Base-by-base conservation (phyloP, 1,140 invertebrate genomes). In the Hormaphis cornu region DNA sequence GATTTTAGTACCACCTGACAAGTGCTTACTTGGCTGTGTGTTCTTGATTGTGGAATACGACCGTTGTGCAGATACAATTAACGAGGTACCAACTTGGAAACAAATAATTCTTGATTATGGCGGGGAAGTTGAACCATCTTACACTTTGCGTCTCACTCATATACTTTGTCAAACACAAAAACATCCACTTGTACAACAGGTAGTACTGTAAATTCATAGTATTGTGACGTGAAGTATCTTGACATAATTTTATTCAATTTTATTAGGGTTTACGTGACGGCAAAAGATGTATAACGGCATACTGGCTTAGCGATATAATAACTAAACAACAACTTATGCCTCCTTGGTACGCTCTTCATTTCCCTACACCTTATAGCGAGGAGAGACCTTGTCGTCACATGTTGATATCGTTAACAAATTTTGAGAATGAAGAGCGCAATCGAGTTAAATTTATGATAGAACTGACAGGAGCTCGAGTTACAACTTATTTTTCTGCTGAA, bases 221-320 rank as follows among this genome's bases (percentile, higher is more conserved):
- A 48, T 66, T 33, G 14, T 6, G 6, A 6, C 30, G 3, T 50
- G 24, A 16, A 12, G n/a, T 46, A 22, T 40, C 33, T 30, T 26
- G 35, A 63, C 12, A 44, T 42, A 30, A 9, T 14, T 35, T 24
- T 42, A 46, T 56, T 56, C 53, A 24, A 14, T 61, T 22, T 74
- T 75, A 12, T 48, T 76, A 90, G 82, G 89, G 88, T 0, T 76
- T 91, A 14, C 82, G 87, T 26, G 90, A 92, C 78, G 85, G 85
- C 3, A 88, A 89, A 78, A 85, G 93, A 24, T 91, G 94, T 75
- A 90, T 98, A 6, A 96, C 93, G 7, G 87, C 93, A 10, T 90
- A 90, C 79, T 98, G 95, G 95, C 79, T 98, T 14, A 94, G 90
- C 71, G 95, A 97, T 78, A 87, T 93, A 28, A 84, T 96, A 69